These are phyloP conservation scores for Chaunax sp. DNA, from an alignment of 2,797 vertebrate species.

Conservation along the genomic window DNA sequence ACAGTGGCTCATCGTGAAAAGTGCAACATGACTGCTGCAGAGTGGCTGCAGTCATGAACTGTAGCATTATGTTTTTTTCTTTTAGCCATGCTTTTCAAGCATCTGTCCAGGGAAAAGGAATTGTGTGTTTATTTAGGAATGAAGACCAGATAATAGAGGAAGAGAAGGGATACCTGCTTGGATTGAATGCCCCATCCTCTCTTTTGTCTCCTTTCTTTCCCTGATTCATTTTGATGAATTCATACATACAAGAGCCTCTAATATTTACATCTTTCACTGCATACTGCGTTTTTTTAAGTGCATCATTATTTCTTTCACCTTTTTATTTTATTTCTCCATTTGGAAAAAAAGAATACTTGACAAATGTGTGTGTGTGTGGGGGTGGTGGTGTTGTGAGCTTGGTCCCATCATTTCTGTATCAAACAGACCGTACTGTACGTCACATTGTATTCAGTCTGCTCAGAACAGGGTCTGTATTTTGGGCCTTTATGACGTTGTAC, in stretches of 20 bases:
- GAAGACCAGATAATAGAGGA: constrained; percentile 32
- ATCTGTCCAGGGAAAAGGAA: constrained; percentile 66
- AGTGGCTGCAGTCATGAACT: constrained; percentile 29
- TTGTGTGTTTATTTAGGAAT: constrained; percentile 12
- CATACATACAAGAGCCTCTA: background rate
- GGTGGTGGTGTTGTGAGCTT: constrained; percentile 42
- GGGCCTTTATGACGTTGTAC: constrained; percentile 64
- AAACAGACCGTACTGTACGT: constrained; percentile 75
- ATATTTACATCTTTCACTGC: constrained; percentile 81
- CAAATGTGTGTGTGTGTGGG: constrained; percentile 39
- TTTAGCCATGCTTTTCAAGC: constrained; percentile 16
- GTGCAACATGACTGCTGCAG: constrained; percentile 8
- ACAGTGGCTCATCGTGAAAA: too few relatives aligned
- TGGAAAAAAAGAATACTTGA: constrained; percentile 62
- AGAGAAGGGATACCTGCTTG: constrained; percentile 31
- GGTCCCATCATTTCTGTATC: constrained; percentile 67
- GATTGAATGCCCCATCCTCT: too few relatives aligned
- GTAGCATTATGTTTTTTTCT: constrained; percentile 18
- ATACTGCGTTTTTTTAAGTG: constrained; percentile 70
- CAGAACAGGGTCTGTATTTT: constrained; percentile 75
- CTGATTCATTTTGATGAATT: too few relatives aligned
- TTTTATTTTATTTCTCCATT: constrained; percentile 48
- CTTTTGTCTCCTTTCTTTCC: too few relatives aligned
- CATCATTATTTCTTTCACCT: constrained; percentile 28
- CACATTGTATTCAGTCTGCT: constrained; percentile 66